Percentiles rank a stretch among this genome's conserved stretches.
phyloP scores from a whole-genome alignment of 2,113 vertebrate genomes.

The Galbula dea region DNA sequence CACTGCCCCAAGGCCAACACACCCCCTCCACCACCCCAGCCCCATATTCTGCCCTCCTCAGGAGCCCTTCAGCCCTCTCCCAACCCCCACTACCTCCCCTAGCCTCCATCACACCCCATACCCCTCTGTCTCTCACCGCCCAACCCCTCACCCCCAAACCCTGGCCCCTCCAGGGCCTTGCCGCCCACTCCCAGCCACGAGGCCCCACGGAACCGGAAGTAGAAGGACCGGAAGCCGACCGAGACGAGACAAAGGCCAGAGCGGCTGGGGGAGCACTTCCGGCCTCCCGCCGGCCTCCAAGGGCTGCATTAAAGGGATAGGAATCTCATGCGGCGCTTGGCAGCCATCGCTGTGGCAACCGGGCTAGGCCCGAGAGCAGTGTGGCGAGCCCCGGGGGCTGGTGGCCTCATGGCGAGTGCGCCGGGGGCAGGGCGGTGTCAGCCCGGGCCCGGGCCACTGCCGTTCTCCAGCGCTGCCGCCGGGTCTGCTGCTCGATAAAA shows the following conservation, averaged over 20 bases:
- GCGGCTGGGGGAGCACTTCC: background rate
- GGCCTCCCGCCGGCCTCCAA: background rate
- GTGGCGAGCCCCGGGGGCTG: too few species aligned
- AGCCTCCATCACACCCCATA: too few species aligned
- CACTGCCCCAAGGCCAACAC: too few species aligned
- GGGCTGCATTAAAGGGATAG: background rate
- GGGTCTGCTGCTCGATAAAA: background rate
- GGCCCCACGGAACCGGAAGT: background rate
- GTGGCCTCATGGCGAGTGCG: background rate
- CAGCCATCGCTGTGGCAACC: background rate
- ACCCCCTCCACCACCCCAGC: background rate
- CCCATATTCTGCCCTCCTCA: background rate
- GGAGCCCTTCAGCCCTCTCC: too few species aligned
- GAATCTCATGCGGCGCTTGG: too few species aligned
- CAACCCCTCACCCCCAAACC: too few species aligned
- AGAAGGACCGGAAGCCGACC: accelerated
- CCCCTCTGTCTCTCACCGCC: too few species aligned
- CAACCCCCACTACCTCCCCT: too few species aligned
- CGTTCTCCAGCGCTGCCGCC: background rate
- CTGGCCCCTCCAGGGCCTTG: too few species aligned
- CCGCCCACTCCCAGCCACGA: background rate
- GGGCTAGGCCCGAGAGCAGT: background rate
- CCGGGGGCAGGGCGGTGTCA: too few species aligned
- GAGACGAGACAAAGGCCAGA: background rate
- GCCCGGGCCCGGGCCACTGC: background rate